Base-by-base conservation (phyloP, 2,113 vertebrate genomes). In the Polypterus bichir region DNA sequence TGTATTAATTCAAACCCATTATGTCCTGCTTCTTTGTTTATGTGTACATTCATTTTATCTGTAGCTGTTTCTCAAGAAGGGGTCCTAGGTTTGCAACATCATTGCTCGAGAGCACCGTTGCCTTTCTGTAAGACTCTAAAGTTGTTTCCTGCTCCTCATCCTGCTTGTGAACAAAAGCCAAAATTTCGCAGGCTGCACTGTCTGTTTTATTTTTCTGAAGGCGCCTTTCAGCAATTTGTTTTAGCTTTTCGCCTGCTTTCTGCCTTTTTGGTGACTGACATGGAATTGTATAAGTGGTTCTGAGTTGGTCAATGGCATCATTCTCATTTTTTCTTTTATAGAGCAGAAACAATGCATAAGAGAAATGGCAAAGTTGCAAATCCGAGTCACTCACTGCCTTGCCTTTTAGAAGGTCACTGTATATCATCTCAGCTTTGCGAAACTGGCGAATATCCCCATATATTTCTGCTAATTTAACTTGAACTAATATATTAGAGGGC, bases 361-460 rank as follows among this genome's bases (percentile, higher is more conserved):
- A 3, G 11, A 45, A 59, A 56, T 59, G 64, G 54, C 44, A 59
- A 53, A 62, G 61, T 59, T 71, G 72, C 52, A 11, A 63, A 27
- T 74, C 53, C 4, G 65, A 59, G 27, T 69, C 49, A 9, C 8
- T 47, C 3, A 71, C 64, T 53, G 47, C 61, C 1, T 62, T 46
- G 4, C 66, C 62, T 44, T 44, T 44, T 4, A 68, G 47, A 9
- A 69, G 44, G 4, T 56, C 64, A 8, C 11, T 53, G 55, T 73
- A 77, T 62, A 73, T 64, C 63, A 66, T 53, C 59, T 70, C 65
- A 10, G 73, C 71, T 9, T 67, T 51, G 3, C 7, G 45, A 5
- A 67, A 5, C 49, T 73, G 65, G 1, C 9, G 11, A 47, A 64
- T 69, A 2, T 49, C 47, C 2, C 46, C 64, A 5, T 68, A 72